phyloP scores from a whole-genome alignment of 2,113 vertebrate species.

The Charina bottae region DNA sequence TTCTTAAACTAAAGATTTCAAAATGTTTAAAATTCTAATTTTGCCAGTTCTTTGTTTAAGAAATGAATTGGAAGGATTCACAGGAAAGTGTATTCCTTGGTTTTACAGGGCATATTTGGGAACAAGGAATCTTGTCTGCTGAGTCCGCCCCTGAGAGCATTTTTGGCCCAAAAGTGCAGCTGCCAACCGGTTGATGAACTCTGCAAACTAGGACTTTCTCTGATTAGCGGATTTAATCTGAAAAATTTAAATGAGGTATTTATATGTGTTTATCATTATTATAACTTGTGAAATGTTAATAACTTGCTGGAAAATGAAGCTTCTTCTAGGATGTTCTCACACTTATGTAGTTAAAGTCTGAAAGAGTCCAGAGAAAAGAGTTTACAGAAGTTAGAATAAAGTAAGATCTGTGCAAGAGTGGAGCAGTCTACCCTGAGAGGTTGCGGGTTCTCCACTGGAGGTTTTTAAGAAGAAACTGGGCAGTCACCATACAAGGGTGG shows the following conservation, averaged over 20 bases:
- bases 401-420: too few relatives aligned
- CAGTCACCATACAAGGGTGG: too few relatives aligned
- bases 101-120: neutral
- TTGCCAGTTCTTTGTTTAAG: neutral
- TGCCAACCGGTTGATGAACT: neutral
- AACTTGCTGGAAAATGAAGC: neutral
- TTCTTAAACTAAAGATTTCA: neutral
- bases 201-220: slow-evolving; percentile 1
- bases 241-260: slow-evolving; percentile 7
- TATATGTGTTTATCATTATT: neutral
- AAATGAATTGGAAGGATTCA: neutral
- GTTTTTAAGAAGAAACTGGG: too few relatives aligned
- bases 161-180: neutral
- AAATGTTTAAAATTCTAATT: neutral
- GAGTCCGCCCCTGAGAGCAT: neutral
- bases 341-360: neutral
- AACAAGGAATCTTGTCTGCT: neutral
- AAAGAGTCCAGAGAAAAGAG: neutral
- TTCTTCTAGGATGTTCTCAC: neutral
- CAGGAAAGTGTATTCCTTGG: neutral
- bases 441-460: too few relatives aligned
- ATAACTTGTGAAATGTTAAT: neutral
- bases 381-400: too few relatives aligned
- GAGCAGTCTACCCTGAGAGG: too few relatives aligned
- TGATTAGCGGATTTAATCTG: neutral